phyloP scores from a whole-genome alignment of 1,140 invertebrate genomes.

The Chymomyza costata region DNA sequence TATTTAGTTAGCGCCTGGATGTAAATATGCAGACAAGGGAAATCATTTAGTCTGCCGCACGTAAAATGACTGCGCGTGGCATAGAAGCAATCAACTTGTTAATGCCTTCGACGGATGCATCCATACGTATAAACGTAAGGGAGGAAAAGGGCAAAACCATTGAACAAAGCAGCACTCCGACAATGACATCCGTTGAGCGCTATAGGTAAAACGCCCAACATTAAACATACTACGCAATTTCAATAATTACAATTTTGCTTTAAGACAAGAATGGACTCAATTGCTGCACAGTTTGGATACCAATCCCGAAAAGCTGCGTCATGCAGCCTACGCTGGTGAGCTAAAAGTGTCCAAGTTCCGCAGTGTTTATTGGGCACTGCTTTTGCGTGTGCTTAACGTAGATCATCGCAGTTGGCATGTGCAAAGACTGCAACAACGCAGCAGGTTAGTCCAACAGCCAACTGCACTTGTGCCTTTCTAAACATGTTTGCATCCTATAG shows the following conservation, averaged over 20 bases:
- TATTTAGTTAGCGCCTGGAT: conserved; percentile 4
- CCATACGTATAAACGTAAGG: conserved; percentile 40
- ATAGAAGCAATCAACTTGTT: conserved; percentile 69
- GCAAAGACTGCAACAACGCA: conserved; percentile 58
- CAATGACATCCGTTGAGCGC: conserved; percentile 66
- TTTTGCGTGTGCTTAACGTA: conserved; percentile 71
- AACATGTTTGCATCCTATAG: conserved; percentile 21
- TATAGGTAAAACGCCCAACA: conserved; percentile 31
- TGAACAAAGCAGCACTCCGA: conserved; percentile 21
- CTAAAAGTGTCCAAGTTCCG: conserved; percentile 76
- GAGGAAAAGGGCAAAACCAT: conserved; percentile 38
- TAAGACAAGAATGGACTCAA: conserved; percentile 69
- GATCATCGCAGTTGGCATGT: conserved; percentile 65
- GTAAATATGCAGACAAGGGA: conserved; percentile 17
- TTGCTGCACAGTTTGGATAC: conserved; percentile 52
- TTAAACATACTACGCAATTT: not conserved
- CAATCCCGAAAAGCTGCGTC: conserved; percentile 54
- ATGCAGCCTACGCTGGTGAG: conserved; percentile 72
- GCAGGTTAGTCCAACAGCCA: conserved; percentile 18
- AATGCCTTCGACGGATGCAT: conserved; percentile 35
- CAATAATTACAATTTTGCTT: conserved; percentile 3
- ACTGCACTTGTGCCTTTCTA: not conserved
- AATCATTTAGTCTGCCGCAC: conserved; percentile 22
- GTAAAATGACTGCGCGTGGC: conserved; percentile 60
- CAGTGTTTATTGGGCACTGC: conserved; percentile 75